Base-by-base conservation (phyloP, 2,797 vertebrate genomes). In the Cuniculus paca region DNA sequence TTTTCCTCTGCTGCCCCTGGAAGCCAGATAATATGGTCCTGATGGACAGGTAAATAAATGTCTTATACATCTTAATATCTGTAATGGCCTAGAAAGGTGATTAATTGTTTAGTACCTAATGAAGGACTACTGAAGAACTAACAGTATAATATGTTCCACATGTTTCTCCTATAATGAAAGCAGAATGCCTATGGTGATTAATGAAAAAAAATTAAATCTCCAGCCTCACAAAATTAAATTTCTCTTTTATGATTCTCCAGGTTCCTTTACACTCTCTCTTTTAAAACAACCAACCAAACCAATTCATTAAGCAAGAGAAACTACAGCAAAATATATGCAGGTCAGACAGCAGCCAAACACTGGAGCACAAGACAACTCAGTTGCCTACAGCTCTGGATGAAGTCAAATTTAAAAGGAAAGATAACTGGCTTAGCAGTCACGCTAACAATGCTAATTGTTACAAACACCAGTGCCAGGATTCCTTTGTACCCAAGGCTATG, bases 391-490 rank as follows among this genome's bases (percentile, higher is more conserved):
- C 72, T 79, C 61, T 88, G 61, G 56, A 63, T 92, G 80, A 96
- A 97, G 12, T 80, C 56, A 91, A 78, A 96, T 16, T 88, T 93
- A 94, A 96, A 96, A 48, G 75, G 72, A 96, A 95, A 93, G 56
- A 63, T 89, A 96, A 88, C 56, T 54, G 68, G n/a, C 56, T 88
- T 77, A 93, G 79, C 39, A 90, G 81, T 75, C 85, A 94, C 13
- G 4, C 65, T 94, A 90, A 90, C 34, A 88, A 81, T 60, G 86
- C 36, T 94, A 50, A 92, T 20, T 92, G 61, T 56, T 86, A 83
- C 26, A 48, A 68, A 88, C 34, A 82, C 12, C 50, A 92, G 58
- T 90, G 48, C 70, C 63, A 94, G 77, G 60, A 91, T 88, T 95
- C 75, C 81, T 96, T 80, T 95, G 36, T 58, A 94, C 36, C 56